phyloP scores from a whole-genome alignment of 2,797 vertebrate genomes.

The Erithacus rubecula region DNA sequence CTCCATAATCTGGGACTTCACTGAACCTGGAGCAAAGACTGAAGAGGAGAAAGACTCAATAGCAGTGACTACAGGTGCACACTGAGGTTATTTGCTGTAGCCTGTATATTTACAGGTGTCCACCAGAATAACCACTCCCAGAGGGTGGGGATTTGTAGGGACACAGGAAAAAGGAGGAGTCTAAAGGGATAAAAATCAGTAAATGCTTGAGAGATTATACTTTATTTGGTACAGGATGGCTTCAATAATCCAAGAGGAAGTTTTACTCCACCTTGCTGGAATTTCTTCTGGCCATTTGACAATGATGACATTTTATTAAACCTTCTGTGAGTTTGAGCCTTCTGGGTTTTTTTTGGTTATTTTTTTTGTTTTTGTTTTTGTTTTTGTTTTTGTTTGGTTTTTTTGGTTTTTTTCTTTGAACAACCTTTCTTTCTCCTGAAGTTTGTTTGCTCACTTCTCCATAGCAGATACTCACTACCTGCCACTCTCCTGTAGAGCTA shows the following conservation, averaged over 20 bases:
- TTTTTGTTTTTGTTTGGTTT: no score
- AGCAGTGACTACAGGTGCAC: neutral
- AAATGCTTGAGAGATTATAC: neutral
- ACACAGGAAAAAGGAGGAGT: neutral
- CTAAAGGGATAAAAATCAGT: neutral
- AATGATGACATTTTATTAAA: slow-evolving; percentile 8
- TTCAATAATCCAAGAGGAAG: neutral
- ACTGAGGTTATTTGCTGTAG: neutral
- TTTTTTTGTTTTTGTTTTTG: no score
- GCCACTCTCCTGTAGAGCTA: neutral
- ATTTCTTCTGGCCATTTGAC: neutral
- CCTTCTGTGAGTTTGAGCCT: neutral
- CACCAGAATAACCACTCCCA: neutral
- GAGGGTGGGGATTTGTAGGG: neutral
- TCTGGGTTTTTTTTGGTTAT: no score
- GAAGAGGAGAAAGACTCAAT: neutral
- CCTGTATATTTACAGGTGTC: neutral
- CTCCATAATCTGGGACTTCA: neutral
- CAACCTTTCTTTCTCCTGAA: neutral
- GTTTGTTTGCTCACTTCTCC: neutral
- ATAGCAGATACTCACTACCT: neutral
- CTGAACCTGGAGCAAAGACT: neutral
- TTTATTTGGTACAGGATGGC: neutral
- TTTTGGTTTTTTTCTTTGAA: neutral
- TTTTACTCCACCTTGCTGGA: neutral